Conservation (phyloP, 2,888 invertebrate genomes). For the Brachypterus glaber region DNA sequence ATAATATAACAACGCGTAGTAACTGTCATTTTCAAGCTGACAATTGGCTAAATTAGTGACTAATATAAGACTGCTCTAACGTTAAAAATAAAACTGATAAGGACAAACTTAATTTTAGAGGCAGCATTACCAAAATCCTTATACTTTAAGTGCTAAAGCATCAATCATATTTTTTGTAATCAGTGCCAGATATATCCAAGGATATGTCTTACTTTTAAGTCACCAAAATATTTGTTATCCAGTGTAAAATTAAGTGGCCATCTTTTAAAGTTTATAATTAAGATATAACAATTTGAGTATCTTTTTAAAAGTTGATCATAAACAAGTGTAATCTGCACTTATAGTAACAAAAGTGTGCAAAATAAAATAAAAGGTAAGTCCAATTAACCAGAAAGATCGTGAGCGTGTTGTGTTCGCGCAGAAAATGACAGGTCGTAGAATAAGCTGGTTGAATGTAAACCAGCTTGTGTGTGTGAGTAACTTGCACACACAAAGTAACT, state of each 20-base stretch:
- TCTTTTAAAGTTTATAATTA: constrained; percentile 31
- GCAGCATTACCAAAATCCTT: no score
- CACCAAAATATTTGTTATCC: constrained; percentile 13
- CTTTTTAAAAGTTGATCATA: constrained; percentile 37
- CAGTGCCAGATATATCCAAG: no score
- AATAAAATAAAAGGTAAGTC: constrained; percentile 33
- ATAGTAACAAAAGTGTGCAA: constrained; percentile 37
- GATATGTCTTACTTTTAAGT: no score
- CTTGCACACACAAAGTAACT: constrained; percentile 22
- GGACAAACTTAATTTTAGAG: no score
- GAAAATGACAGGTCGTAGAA: constrained; percentile 4
- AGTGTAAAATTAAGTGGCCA: constrained; percentile 13
- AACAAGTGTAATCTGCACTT: constrained; percentile 39
- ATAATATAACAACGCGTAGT: no score
- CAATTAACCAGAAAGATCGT: constrained; percentile 21
- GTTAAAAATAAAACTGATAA: no score
- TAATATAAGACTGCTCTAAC: no score
- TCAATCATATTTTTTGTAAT: no score
- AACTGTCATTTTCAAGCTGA: no score
- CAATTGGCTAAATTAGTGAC: no score
- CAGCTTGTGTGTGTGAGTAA: constrained; percentile 16
- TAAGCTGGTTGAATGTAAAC: constrained; percentile 21
- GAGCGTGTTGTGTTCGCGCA: background rate
- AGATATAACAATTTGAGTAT: constrained; percentile 40
- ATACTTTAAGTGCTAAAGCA: no score